Conservation (phyloP, 2,113 vertebrate species). For the Rafetus swinhoei region DNA sequence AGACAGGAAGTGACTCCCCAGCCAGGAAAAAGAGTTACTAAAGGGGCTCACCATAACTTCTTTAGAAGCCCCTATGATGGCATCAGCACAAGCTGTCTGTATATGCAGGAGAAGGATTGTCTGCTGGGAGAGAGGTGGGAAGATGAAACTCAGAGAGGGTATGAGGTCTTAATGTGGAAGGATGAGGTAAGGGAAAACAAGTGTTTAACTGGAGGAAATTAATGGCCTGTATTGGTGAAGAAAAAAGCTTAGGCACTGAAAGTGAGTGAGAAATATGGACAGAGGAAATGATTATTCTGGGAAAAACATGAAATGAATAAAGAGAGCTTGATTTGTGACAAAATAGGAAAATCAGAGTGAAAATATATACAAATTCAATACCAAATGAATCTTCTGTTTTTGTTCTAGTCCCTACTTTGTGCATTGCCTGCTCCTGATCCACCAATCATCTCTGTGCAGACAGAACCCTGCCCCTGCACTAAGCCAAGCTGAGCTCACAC, state of each 20-base stretch:
- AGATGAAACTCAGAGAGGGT: background rate
- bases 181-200: background rate
- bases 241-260: background rate
- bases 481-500: rapidly evolving
- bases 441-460: background rate
- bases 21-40: background rate
- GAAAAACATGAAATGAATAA: background rate
- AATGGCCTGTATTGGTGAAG: background rate
- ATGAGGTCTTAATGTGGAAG: background rate
- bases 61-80: background rate
- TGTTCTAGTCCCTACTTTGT: background rate
- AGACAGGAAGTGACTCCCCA: background rate
- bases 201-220: background rate
- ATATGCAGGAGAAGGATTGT: background rate
- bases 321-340: background rate
- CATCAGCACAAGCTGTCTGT: background rate
- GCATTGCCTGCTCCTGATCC: background rate
- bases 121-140: background rate
- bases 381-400: background rate
- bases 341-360: background rate
- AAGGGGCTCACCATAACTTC: background rate
- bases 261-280: background rate
- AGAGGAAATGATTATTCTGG: background rate
- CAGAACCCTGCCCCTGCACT: background rate
- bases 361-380: background rate